These are phyloP conservation scores for Torymus auratus DNA, from an alignment of 2,888 invertebrate genomes.

Conservation along the genomic window DNA sequence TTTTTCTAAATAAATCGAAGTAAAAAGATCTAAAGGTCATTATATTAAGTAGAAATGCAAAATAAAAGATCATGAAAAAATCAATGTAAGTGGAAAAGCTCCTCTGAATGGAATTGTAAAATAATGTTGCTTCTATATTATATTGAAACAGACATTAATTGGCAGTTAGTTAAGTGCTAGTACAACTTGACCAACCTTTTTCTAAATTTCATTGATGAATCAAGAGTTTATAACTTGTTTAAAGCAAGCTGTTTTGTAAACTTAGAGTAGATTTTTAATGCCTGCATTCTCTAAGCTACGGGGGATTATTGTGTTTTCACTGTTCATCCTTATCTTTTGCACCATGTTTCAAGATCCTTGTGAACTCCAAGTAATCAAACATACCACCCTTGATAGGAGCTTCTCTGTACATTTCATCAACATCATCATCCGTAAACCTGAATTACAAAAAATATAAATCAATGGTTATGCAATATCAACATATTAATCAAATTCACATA, in stretches of 20 bases:
- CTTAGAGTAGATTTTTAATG: constrained; percentile 50
- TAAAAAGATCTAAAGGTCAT: constrained; percentile 20
- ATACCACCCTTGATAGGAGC: constrained; percentile 96
- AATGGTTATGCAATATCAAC: constrained; percentile 1
- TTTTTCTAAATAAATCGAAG: constrained; percentile 17
- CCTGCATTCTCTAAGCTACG: constrained; percentile 44
- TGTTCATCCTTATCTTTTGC: constrained; percentile 99
- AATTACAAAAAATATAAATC: constrained; percentile 30
- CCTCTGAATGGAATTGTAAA: constrained; percentile 30
- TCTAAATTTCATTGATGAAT: constrained; percentile 37
- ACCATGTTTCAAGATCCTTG: constrained; percentile 98
- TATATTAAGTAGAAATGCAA: constrained; percentile 55
- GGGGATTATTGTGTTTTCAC: constrained; percentile 71
- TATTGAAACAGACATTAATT: constrained; percentile 32
- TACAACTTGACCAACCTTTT: constrained; percentile 53
- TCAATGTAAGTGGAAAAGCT: constrained; percentile 32
- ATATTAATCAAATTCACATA: not conserved
- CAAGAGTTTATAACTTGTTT: constrained; percentile 36
- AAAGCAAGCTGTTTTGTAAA: constrained; percentile 45
- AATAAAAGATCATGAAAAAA: constrained; percentile 30
- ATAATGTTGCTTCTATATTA: constrained; percentile 36
- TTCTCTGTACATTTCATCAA: constrained; percentile 99
- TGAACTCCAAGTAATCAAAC: constrained; percentile 99
- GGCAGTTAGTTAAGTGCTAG: constrained; percentile 51
- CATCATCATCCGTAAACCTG: constrained; percentile 94